Conservation (phyloP, 23 tunicate genomes). For the Halocynthia roretzi region DNA sequence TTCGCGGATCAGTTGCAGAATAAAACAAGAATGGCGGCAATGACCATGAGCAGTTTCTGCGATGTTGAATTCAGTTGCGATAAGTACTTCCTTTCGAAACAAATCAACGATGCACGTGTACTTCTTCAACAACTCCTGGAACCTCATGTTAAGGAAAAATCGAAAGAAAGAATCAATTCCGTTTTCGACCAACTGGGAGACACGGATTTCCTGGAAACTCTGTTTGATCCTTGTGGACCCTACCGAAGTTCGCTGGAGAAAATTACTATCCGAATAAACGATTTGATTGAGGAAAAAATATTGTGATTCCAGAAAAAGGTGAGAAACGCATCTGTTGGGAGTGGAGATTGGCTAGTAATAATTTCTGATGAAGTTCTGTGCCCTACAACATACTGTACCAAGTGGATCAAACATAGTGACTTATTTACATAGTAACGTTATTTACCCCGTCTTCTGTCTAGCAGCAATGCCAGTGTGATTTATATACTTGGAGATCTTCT, state of each 20-base stretch:
- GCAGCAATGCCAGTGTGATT: too few relatives aligned
- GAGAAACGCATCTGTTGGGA: too few relatives aligned
- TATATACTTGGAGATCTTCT: too few relatives aligned
- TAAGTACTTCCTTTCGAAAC: conserved; percentile 67
- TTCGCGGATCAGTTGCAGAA: conserved; percentile 49
- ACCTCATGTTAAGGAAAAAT: conserved; percentile 55
- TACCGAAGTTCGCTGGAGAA: conserved; percentile 32
- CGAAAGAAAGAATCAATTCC: conserved; percentile 55
- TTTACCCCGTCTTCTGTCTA: too few relatives aligned
- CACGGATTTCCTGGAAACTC: conserved; percentile 67
- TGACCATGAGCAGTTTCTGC: conserved; percentile 82
- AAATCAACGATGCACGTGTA: conserved; percentile 65
- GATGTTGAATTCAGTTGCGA: conserved; percentile 90
- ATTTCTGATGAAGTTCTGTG: too few relatives aligned
- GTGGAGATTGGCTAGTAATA: too few relatives aligned
- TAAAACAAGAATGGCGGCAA: conserved; percentile 51
- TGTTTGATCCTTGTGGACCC: conserved; percentile 54
- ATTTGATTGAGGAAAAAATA: conserved; percentile 56
- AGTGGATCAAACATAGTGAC: too few relatives aligned
- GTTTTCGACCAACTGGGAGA: conserved; percentile 79
- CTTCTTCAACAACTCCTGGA: conserved; percentile 68
- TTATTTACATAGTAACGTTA: too few relatives aligned
- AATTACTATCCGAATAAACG: conserved; percentile 41
- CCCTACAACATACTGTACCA: too few relatives aligned
- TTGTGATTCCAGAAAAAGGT: conserved; percentile 14